Evolutionary conservation across 2,888 invertebrate species (phyloP), one percentile per base, ranked within the genome.

Genomic region (Margaritifera margaritifera): DNA sequence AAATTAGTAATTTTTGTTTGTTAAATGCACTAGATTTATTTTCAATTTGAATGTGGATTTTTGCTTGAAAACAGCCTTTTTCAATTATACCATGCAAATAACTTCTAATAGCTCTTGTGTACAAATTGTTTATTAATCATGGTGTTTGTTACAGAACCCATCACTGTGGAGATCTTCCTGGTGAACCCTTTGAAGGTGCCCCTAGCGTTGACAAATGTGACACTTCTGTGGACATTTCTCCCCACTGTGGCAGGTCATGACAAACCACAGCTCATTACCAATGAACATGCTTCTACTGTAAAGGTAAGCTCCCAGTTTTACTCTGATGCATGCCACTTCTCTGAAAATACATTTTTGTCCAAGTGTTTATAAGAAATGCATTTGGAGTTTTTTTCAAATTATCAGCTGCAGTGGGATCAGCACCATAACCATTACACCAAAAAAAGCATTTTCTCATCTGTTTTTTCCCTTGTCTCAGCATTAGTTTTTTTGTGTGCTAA

Each of bases 171-270:
- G 56, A 91, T 97, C 42, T 92, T 93, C 65, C 91, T 97, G 75
- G 92, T 92, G 78, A 96, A 96, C 90, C 94, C 94, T 0, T 89
- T 96, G 64, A 93, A 94, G 86, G 93, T 96, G 75, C 91, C 93
- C 1, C 88, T 96, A 75, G 91, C 93, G 57, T 89, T 96, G 69
- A 92, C 92, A 75, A 93, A 95, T 81, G 91, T 95, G 18, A 92
- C 93, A 83, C 90, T 96, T 59, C 89, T 95, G 51, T 96, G 95
- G 95, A 92, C 91, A 66, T 94, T 94, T 82, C 71, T 86, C 24
- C 87, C 87, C 5, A 78, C 79, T 11, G 79, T 84, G 25, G 78
- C 79, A 22, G 81, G 83, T 15, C 78, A 79, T 61, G 83, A 84
- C 64, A 81, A 82, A 66, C 80, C 85, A 8, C 86, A 86, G 69